phyloP scores from a whole-genome alignment of 92 coral and sea anemone species.

The Parazoanthus atlanticus region DNA sequence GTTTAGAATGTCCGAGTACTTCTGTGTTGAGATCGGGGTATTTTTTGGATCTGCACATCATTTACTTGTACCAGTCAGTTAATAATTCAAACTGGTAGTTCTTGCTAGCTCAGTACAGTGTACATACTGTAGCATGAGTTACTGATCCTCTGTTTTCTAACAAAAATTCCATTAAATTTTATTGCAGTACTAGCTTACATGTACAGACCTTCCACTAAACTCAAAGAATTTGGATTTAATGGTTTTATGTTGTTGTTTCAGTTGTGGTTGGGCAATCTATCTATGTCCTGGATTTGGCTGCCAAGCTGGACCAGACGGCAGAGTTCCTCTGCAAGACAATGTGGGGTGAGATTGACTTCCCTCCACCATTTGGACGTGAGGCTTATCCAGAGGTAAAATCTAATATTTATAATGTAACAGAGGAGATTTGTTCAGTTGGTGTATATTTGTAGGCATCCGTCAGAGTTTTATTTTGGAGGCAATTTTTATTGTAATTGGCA shows the following conservation, averaged over 20 bases:
- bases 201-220: background rate
- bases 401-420: background rate
- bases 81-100: too few species aligned
- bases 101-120: too few species aligned
- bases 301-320: constrained; percentile 98
- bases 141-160: too few species aligned
- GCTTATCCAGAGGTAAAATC: constrained; percentile 89
- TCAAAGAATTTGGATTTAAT: background rate
- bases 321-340: constrained; percentile 89
- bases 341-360: constrained; percentile 96
- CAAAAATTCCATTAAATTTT: too few species aligned
- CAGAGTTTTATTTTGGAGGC: too few species aligned
- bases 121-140: too few species aligned
- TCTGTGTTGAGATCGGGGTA: too few species aligned
- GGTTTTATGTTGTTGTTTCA: constrained; percentile 33
- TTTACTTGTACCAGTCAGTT: too few species aligned
- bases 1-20: too few species aligned
- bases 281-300: constrained; percentile 89
- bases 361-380: constrained; percentile 98
- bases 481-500: background rate
- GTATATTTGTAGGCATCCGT: background rate
- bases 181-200: too few species aligned
- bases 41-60: too few species aligned
- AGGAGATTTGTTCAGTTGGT: background rate
- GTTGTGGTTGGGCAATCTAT: constrained; percentile 82